Percentiles rank a stretch among this genome's conserved stretches.
Evolutionary conservation across 2,113 vertebrate species (phyloP).

Genomic region (Chloropsis cyanopogon): DNA sequence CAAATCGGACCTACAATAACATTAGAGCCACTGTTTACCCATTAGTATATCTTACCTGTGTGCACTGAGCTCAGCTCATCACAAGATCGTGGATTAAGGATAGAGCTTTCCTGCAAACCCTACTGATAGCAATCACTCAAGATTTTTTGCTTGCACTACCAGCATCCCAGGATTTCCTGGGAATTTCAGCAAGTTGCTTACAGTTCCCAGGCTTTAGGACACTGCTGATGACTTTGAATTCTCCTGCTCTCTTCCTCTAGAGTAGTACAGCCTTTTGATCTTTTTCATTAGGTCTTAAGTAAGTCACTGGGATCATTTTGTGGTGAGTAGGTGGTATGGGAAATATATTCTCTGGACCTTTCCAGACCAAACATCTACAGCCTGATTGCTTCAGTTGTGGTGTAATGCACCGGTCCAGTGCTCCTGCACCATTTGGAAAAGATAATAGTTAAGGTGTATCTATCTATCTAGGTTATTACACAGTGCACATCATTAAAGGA

Average conservation of each 20-base stretch:
- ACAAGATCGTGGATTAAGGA: not conserved
- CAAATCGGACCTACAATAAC: not conserved
- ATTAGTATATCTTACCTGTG: not conserved
- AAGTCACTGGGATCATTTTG: not conserved
- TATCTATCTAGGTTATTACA: not conserved
- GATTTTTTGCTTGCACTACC: not conserved
- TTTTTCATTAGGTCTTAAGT: not conserved
- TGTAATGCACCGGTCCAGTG: not conserved
- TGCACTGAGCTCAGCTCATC: not conserved
- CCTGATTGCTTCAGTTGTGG: not conserved
- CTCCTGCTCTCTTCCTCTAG: not conserved
- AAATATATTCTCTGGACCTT: not conserved
- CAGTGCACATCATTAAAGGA: not conserved
- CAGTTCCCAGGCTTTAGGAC: not conserved
- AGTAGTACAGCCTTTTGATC: not conserved
- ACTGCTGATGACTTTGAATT: not conserved
- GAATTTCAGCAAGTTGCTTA: not conserved
- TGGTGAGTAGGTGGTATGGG: not conserved
- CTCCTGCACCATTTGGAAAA: constrained; percentile 9
- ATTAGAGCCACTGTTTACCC: not conserved
- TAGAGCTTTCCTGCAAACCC: not conserved
- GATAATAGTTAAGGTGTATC: constrained; percentile 49
- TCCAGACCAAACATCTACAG: not conserved
- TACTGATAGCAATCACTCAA: not conserved
- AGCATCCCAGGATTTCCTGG: not conserved